A percentile compares a stretch with the other conserved stretches of the same genome.
These are phyloP conservation scores for Clepsis dumicolana DNA, from an alignment of 2,888 invertebrate species.

Conservation along the genomic window DNA sequence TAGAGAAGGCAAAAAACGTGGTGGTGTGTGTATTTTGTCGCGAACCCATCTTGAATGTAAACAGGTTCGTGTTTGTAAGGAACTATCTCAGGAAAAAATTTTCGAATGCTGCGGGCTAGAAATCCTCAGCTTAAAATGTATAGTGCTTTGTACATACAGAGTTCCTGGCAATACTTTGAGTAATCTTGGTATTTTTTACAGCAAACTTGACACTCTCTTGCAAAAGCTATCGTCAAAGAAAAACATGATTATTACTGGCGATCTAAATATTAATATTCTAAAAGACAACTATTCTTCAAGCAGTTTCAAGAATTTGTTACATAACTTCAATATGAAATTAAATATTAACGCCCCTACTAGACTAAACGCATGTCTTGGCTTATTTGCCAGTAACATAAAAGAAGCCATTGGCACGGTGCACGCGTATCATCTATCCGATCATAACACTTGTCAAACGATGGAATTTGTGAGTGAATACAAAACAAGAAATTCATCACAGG, in stretches of 20 bases:
- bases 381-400: constrained; percentile 30
- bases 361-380: constrained; percentile 30
- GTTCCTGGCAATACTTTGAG: constrained; percentile 11
- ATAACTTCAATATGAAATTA: constrained; percentile 18
- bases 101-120: constrained; percentile 44
- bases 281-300: neutral
- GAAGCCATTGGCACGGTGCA: constrained; percentile 15
- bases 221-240: constrained; percentile 5
- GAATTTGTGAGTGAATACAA: neutral
- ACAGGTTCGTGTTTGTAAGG: constrained; percentile 23
- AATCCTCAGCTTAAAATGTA: constrained; percentile 10
- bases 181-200: constrained; percentile 19
- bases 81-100: constrained; percentile 28
- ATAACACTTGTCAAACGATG: constrained; percentile 28
- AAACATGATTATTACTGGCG: constrained; percentile 27
- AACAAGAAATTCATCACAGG: neutral
- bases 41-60: constrained; percentile 16
- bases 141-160: constrained; percentile 13
- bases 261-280: constrained; percentile 22
- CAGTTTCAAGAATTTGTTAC: constrained; percentile 4
- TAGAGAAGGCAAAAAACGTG: constrained; percentile 31
- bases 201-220: constrained; percentile 2
- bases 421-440: constrained; percentile 25
- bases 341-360: constrained; percentile 31
- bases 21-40: constrained; percentile 37